Percentiles rank a stretch among this genome's conserved stretches.
phyloP scores from a whole-genome alignment of 2,888 invertebrate species.

The Azorinus chamasolen region DNA sequence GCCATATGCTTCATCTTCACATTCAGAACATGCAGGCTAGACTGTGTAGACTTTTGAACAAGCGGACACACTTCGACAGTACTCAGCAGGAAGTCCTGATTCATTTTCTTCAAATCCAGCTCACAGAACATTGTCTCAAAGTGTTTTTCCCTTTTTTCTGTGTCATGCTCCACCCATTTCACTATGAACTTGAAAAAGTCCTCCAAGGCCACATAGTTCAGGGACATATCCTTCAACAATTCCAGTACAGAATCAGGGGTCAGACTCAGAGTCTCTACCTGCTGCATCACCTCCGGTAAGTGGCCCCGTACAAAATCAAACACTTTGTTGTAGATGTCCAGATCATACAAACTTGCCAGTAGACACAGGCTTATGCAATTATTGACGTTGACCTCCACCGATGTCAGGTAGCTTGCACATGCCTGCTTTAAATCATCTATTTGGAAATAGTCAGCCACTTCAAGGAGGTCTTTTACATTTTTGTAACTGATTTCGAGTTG shows the following conservation, averaged over 20 bases:
- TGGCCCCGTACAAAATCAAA: constrained; percentile 72
- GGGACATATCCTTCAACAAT: constrained; percentile 68
- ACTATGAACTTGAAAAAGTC: constrained; percentile 75
- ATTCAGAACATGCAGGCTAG: constrained; percentile 67
- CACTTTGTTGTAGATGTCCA: constrained; percentile 71
- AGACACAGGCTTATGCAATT: constrained; percentile 76
- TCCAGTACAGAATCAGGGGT: constrained; percentile 72
- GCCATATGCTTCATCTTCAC: constrained; percentile 69
- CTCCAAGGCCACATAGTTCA: constrained; percentile 71
- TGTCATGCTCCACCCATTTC: constrained; percentile 73
- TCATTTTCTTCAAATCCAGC: constrained; percentile 67
- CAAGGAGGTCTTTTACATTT: constrained; percentile 68
- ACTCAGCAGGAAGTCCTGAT: constrained; percentile 57
- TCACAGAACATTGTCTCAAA: constrained; percentile 73
- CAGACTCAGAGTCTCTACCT: constrained; percentile 70
- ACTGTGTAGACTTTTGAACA: constrained; percentile 64
- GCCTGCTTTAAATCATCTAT: constrained; percentile 71
- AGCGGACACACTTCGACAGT: constrained; percentile 61
- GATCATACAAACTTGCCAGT: constrained; percentile 74
- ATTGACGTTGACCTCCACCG: constrained; percentile 62
- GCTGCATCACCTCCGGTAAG: constrained; percentile 72
- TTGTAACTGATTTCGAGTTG: constrained; percentile 63
- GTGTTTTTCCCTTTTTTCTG: constrained; percentile 48
- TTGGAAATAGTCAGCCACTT: constrained; percentile 79
- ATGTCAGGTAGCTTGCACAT: constrained; percentile 69